Conservation (phyloP, 2,888 invertebrate genomes). For the Lottia gigantea region DNA sequence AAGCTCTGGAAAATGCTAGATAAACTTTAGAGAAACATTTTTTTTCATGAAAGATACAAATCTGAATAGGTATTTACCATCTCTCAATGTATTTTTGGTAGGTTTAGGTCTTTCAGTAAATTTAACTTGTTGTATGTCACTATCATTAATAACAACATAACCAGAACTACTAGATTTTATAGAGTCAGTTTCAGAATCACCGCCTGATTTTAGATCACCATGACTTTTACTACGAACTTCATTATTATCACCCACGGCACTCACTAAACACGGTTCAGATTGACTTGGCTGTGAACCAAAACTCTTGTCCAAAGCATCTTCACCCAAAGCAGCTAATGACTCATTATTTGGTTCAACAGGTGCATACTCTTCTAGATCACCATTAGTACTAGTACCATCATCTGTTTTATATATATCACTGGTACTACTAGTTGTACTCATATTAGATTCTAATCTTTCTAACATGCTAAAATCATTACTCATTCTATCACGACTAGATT, state of each 20-base stretch:
- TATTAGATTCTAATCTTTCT: conserved; percentile 37
- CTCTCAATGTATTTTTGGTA: conserved; percentile 52
- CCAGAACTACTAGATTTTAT: conserved; percentile 79
- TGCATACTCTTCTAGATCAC: conserved; percentile 26
- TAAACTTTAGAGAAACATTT: too few species aligned
- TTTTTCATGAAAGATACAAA: too few species aligned
- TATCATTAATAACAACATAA: conserved; percentile 79
- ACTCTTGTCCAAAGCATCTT: conserved; percentile 19
- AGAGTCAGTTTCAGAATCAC: conserved; percentile 26
- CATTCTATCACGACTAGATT: conserved; percentile 19
- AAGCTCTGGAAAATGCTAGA: too few species aligned
- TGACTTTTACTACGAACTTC: conserved; percentile 35
- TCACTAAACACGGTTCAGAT: conserved; percentile 27
- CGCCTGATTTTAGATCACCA: conserved; percentile 32
- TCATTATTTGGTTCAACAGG: conserved; percentile 57
- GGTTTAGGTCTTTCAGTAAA: conserved; percentile 46
- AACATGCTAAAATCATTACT: conserved; percentile 32
- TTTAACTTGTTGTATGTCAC: conserved; percentile 61
- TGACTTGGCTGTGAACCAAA: conserved; percentile 24
- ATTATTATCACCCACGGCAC: conserved; percentile 8
- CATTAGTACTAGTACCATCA: conserved; percentile 31
- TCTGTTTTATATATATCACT: conserved; percentile 50
- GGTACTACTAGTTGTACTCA: conserved; percentile 53
- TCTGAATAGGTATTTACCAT: conserved; percentile 39
- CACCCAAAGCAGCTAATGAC: conserved; percentile 37